Evolutionary conservation across 2,113 vertebrate genomes (phyloP), one percentile per base, ranked within the genome.

Genomic region (Arenaria interpres): DNA sequence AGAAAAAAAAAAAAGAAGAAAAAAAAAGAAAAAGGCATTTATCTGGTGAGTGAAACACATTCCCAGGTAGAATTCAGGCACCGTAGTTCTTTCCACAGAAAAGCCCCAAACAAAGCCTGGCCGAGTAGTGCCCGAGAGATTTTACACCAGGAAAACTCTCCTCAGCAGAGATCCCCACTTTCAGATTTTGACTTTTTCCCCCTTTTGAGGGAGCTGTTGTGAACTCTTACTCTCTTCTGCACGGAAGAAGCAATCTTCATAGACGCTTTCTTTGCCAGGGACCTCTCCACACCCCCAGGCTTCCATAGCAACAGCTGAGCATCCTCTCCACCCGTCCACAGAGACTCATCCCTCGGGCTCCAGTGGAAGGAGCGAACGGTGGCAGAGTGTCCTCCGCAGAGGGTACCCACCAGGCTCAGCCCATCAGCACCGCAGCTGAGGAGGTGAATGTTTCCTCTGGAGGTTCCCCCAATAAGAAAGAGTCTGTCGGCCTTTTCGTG

Each of bases 281-380:
- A 95, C 50, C 97, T 97, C 89, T 98, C 98, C 88, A 96, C 92
- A 48, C 98, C 97, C 93, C 98, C 97, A 0, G 98, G 98, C 98
- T 98, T 99, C 99, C 99, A 99, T 41, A 99, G 98, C 94, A 99
- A 95, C 96, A 99, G 96, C 96, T 99, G 99, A 30, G 98, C 98
- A 51, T 99, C 99, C 97, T 99, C 99, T 19, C 99, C 99, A 4
- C 99, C 99, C 0, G 99, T 99, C 95, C 99, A 81, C 92, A 99
- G 95, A 63, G 98, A 97, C 74, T 97, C 97, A 33, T 96, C 97
- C 1, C 50, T 71, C 10, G 67, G 39, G 81, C 98, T 98, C 99
- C 99, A 99, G 95, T 87, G 97, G 96, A 99, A 99, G 78, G 99
- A 99, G 77, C 99, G 98, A 22, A 99, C 98, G 0, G 95, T 98